These are phyloP conservation scores for Camponotus fellah DNA, from an alignment of 2,888 invertebrate species.

Conservation along the genomic window DNA sequence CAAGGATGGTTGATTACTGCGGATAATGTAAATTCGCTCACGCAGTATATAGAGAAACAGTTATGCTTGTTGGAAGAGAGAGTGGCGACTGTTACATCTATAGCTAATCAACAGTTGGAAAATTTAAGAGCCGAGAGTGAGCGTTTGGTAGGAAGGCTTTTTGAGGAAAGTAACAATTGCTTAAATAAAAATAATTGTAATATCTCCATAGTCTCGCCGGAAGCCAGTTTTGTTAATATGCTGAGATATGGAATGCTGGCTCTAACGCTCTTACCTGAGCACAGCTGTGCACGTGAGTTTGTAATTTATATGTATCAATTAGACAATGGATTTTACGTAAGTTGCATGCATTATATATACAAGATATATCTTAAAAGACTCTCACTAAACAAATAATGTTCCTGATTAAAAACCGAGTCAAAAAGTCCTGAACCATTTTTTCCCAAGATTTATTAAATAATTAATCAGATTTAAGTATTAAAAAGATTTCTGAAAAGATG, in stretches of 20 bases:
- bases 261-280: constrained; percentile 91
- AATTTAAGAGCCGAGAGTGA: constrained; percentile 87
- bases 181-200: constrained; percentile 85
- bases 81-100: constrained; percentile 87
- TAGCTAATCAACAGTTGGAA: constrained; percentile 88
- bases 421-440: no score
- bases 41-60: constrained; percentile 88
- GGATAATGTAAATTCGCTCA: constrained; percentile 88
- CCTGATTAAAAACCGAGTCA: no score
- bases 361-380: no score
- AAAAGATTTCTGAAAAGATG: no score
- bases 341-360: not conserved
- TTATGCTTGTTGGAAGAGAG: constrained; percentile 89
- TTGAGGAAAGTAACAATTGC: constrained; percentile 86
- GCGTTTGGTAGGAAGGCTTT: constrained; percentile 87
- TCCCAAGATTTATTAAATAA: no score
- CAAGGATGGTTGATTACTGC: constrained; percentile 90
- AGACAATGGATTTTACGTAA: not conserved
- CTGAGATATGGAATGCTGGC: constrained; percentile 92
- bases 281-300: constrained; percentile 90
- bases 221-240: constrained; percentile 92
- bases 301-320: not conserved
- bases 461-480: no score
- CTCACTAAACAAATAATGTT: no score
- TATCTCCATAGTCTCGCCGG: constrained; percentile 89